phyloP scores from a whole-genome alignment of 64 coral and sea anemone genomes.

The Stichodactyla helianthus region DNA sequence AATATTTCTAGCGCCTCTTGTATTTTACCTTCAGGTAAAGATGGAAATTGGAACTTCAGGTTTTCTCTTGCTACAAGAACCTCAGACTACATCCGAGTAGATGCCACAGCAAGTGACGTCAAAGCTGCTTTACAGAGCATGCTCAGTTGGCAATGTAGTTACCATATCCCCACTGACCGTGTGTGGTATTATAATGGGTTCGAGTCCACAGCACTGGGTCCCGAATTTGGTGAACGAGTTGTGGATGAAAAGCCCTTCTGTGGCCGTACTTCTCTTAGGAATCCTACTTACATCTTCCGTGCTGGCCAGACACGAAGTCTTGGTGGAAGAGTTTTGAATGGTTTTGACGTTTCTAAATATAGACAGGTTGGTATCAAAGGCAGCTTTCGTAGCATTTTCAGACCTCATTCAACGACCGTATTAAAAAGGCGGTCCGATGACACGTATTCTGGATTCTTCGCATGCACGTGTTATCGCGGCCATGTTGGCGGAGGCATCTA shows the following conservation, averaged over 20 bases:
- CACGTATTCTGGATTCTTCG: no score
- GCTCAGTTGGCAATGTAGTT: slow-evolving; percentile 54
- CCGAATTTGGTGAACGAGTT: slow-evolving; percentile 45
- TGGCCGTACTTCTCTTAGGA: slow-evolving; percentile 47
- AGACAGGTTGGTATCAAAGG: slow-evolving; percentile 36
- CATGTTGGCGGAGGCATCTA: no score
- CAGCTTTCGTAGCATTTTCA: no score
- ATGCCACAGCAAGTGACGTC: slow-evolving; percentile 18
- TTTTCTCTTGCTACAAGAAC: slow-evolving; percentile 35
- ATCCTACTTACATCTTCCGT: slow-evolving; percentile 37
- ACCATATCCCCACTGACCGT: slow-evolving; percentile 19
- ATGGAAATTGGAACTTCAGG: slow-evolving; percentile 48
- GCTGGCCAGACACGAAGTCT: slow-evolving; percentile 35
- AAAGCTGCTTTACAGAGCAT: slow-evolving; percentile 40
- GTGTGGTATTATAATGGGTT: slow-evolving; percentile 72
- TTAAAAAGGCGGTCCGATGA: no score
- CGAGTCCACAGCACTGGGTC: slow-evolving; percentile 2
- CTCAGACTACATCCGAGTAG: slow-evolving; percentile 41
- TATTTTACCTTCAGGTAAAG: slow-evolving; percentile 20
- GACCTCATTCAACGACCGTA: no score
- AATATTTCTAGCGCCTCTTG: not conserved
- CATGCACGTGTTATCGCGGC: no score
- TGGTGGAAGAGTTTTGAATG: slow-evolving; percentile 25
- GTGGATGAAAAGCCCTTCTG: slow-evolving; percentile 31
- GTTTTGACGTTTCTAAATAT: slow-evolving; percentile 48